phyloP scores from a whole-genome alignment of 1,140 invertebrate species.

The Zaprionus davidi region DNA sequence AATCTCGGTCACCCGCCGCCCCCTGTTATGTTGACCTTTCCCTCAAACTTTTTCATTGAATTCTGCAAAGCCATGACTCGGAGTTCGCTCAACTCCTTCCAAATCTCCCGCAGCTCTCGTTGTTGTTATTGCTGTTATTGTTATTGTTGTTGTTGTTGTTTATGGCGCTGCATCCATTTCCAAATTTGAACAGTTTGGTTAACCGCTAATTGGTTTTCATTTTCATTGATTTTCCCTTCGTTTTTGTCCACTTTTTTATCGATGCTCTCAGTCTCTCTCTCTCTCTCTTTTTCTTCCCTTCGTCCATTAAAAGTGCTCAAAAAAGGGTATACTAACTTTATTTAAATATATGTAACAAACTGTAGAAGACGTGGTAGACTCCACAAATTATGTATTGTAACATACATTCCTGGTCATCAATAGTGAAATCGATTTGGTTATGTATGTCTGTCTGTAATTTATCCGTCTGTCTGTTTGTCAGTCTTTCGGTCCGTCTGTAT shows the following conservation, averaged over 20 bases:
- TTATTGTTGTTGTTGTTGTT: constrained; percentile 67
- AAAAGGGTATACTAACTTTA: too few relatives aligned
- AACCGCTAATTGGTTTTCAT: constrained; percentile 82
- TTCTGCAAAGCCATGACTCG: background rate
- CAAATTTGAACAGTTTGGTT: constrained; percentile 83
- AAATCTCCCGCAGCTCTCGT: background rate
- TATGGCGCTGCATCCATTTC: constrained; percentile 79
- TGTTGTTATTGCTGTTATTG: constrained; percentile 15
- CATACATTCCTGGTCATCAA: too few relatives aligned
- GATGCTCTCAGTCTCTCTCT: background rate
- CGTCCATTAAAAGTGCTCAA: too few relatives aligned
- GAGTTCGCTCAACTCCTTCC: constrained; percentile 31
- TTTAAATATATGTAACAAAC: too few relatives aligned
- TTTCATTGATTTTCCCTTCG: constrained; percentile 76
- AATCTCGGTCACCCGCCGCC: constrained; percentile 39
- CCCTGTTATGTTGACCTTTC: constrained; percentile 29
- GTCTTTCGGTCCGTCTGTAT: too few relatives aligned
- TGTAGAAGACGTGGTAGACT: too few relatives aligned
- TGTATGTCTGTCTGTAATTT: too few relatives aligned
- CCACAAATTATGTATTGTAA: too few relatives aligned
- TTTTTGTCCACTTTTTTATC: constrained; percentile 10
- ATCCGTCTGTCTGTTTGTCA: too few relatives aligned
- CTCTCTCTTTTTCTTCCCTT: background rate
- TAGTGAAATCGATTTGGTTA: too few relatives aligned
- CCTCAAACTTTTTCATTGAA: background rate